Evolutionary conservation across 2,797 vertebrate species (phyloP).

Genomic region (Sebastolobus altivelis): DNA sequence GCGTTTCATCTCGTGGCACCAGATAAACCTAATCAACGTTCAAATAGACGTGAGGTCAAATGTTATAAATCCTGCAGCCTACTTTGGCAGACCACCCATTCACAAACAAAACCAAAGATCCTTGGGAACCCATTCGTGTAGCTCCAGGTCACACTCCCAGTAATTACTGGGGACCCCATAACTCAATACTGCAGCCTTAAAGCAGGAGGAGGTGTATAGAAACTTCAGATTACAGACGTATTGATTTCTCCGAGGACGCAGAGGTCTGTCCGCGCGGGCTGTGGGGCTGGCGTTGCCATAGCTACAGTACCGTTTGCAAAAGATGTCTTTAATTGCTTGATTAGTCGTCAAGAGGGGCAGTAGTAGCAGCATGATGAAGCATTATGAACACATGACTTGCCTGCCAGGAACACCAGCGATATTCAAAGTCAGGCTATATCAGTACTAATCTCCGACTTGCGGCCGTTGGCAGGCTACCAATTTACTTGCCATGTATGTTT

Average conservation of each 20-base stretch:
- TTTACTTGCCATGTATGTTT: slow-evolving; percentile 75
- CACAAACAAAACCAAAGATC: slow-evolving; percentile 45
- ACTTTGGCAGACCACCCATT: slow-evolving; percentile 1
- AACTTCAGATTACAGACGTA: slow-evolving; percentile 69
- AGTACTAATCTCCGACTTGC: slow-evolving; percentile 61
- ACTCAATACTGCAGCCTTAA: slow-evolving; percentile 66
- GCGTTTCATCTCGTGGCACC: not conserved
- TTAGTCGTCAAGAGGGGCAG: slow-evolving; percentile 75
- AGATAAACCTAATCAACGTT: slow-evolving; percentile 1
- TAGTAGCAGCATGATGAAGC: slow-evolving; percentile 62
- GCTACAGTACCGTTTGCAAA: slow-evolving; percentile 46
- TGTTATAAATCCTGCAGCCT: not conserved
- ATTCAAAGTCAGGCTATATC: slow-evolving; percentile 55
- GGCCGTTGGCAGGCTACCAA: slow-evolving; percentile 74
- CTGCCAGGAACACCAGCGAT: slow-evolving; percentile 72
- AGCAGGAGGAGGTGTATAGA: slow-evolving; percentile 35
- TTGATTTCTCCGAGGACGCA: slow-evolving; percentile 69
- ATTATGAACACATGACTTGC: slow-evolving; percentile 74
- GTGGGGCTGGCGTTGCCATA: slow-evolving; percentile 61
- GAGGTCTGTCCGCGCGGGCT: slow-evolving; percentile 35
- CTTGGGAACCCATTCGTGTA: slow-evolving; percentile 30
- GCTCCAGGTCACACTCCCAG: slow-evolving; percentile 59
- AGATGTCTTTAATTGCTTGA: slow-evolving; percentile 76
- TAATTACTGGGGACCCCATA: slow-evolving; percentile 72
- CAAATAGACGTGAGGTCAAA: not conserved